Evolutionary conservation across 2,113 vertebrate genomes (phyloP), one percentile per base, ranked within the genome.

Genomic region (Sturnus vulgaris): DNA sequence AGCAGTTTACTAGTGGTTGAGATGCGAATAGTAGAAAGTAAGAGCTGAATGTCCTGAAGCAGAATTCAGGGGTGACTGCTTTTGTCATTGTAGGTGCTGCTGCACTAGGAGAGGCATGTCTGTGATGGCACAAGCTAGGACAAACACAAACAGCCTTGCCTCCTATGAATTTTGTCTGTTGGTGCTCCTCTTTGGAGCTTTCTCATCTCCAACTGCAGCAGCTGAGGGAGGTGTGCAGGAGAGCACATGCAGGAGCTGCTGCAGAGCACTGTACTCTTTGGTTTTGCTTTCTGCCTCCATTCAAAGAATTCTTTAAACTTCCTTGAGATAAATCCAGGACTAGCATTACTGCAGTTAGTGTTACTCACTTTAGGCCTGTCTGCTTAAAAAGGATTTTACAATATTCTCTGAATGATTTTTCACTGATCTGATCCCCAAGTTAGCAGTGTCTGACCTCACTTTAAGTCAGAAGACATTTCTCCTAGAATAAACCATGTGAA

Each of bases 81-180:
- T 31, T 66, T 47, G 23, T 76, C 27, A 8, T 44, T 1, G 0
- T 5, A 10, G 2, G 3, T 52, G 49, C 59, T 50, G n/a, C 31
- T 63, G 59, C 21, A 6, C 5, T 7, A 24, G 50, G 28, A 57
- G 65, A 37, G 71, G 49, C 21, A 21, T 35, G 27, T 52, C n/a
- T 6, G 1, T 22, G 47, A 33, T 12, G 40, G 53, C 37, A 42
- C 33, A 17, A 49, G 56, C 57, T 75, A 49, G 56, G 57, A n/a
- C 42, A n/a, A 66, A 47, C 69, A 30, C 42, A 59, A 5, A 27
- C 14, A 5, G 59, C 37, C 3, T 20, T 69, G 39, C 50, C 10
- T 6, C 9, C 9, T 24, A 0, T 9, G 70, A 33, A 15, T 39
- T 77, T 64, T 71, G 42, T 35, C 56, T 14, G 7, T 66, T 44